phyloP scores from a whole-genome alignment of 2,797 vertebrate genomes.

The Eulemur mongoz region DNA sequence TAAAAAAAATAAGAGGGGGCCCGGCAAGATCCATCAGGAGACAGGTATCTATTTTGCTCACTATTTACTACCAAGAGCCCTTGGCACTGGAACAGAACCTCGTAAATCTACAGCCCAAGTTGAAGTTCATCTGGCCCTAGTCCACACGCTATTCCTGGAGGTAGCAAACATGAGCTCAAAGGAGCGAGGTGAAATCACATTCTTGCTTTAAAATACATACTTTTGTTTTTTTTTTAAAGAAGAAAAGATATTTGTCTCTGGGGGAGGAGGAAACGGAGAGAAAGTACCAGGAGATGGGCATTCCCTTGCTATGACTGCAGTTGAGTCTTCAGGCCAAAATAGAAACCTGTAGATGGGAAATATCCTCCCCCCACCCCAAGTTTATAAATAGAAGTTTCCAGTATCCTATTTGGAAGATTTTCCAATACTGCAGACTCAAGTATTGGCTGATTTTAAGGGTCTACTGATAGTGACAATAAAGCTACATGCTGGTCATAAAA shows the following conservation, averaged over 20 bases:
- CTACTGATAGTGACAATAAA: constrained; percentile 20
- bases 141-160: constrained; percentile 88
- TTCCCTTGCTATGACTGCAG: constrained; percentile 36
- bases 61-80: constrained; percentile 84
- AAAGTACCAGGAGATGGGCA: not conserved
- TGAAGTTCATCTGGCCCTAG: constrained; percentile 84
- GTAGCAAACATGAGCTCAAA: constrained; percentile 77
- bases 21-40: constrained; percentile 41
- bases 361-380: not conserved
- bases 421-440: constrained; percentile 28
- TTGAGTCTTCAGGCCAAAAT: constrained; percentile 62
- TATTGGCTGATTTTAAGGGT: constrained; percentile 22
- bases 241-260: constrained; percentile 29
- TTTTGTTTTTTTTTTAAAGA: not conserved
- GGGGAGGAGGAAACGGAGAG: not conserved
- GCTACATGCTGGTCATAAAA: not conserved
- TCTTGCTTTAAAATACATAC: constrained; percentile 57
- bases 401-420: constrained; percentile 62
- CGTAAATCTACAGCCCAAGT: constrained; percentile 85
- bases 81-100: constrained; percentile 84
- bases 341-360: constrained; percentile 60
- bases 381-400: constrained; percentile 72
- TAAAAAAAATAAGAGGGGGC: not conserved
- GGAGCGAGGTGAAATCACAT: constrained; percentile 72
- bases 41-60: constrained; percentile 76